Evolutionary conservation across 1,140 invertebrate species (phyloP).

Genomic region (Drosophila murphyi): DNA sequence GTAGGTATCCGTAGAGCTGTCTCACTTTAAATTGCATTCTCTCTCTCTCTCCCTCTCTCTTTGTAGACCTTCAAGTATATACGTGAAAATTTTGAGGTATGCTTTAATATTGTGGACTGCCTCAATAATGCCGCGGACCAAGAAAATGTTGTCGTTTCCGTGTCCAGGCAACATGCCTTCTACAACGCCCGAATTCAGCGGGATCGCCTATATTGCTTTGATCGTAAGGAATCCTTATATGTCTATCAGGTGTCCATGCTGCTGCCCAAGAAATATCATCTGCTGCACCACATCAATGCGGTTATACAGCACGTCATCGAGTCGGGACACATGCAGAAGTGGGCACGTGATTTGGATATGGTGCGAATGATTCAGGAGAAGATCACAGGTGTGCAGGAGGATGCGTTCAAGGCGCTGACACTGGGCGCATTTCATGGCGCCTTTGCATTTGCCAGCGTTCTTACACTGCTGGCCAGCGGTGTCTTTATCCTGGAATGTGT

Average conservation of each 20-base stretch:
- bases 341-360: constrained; percentile 75
- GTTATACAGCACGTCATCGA: constrained; percentile 79
- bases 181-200: constrained; percentile 73
- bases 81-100: constrained; percentile 76
- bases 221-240: constrained; percentile 73
- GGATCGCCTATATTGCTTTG: constrained; percentile 69
- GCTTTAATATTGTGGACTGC: constrained; percentile 78
- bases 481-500: constrained; percentile 58
- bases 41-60: too few species aligned
- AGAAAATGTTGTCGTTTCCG: constrained; percentile 66
- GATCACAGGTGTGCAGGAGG: constrained; percentile 58
- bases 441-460: constrained; percentile 52
- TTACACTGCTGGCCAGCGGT: constrained; percentile 46
- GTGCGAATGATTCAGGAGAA: constrained; percentile 69
- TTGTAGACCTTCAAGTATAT: constrained; percentile 77
- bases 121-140: constrained; percentile 66
- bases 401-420: constrained; percentile 64
- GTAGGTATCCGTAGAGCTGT: constrained; percentile 19
- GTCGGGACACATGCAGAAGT: constrained; percentile 82
- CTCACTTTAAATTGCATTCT: not conserved
- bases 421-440: constrained; percentile 62
- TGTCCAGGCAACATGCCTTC: constrained; percentile 75
- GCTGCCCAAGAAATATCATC: constrained; percentile 76
- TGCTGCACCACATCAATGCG: constrained; percentile 74
- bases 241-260: constrained; percentile 76